These are phyloP conservation scores for Trinorchestia longiramus DNA, from an alignment of 1,140 invertebrate genomes.

Conservation along the genomic window DNA sequence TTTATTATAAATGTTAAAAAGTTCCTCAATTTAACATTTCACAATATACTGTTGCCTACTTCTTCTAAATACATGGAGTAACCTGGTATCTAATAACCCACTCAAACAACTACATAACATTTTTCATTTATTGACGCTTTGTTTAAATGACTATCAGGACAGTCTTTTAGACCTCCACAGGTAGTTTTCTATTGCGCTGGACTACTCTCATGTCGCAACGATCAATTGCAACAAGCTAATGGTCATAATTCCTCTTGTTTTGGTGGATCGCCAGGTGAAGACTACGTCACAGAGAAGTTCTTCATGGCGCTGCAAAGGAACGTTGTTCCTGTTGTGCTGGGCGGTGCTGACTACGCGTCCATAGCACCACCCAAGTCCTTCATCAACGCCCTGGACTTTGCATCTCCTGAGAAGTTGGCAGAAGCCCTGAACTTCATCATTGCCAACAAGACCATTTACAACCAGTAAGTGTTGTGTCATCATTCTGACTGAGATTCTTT, in stretches of 20 bases:
- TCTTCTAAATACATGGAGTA: no score
- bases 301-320: constrained; percentile 43
- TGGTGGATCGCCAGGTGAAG: neutral
- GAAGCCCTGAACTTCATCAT: neutral
- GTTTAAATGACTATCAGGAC: no score
- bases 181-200: no score
- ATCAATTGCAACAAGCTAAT: neutral
- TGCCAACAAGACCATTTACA: constrained; percentile 27
- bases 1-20: no score
- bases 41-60: no score
- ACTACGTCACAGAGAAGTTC: constrained; percentile 55
- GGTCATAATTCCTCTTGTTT: neutral
- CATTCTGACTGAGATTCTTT: no score
- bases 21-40: no score
- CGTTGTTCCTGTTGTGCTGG: constrained; percentile 53
- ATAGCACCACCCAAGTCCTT: constrained; percentile 55
- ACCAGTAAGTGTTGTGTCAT: constrained; percentile 2
- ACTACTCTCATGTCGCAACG: no score
- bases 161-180: no score
- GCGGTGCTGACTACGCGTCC: constrained; percentile 39
- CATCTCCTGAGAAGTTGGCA: constrained; percentile 1
- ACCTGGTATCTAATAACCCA: no score
- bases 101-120: no score
- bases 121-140: no score
- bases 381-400: constrained; percentile 5